A percentile compares a stretch with the other conserved stretches of the same genome.
These are phyloP conservation scores for Planococcus citri DNA, from an alignment of 1,140 invertebrate species.

Conservation along the genomic window DNA sequence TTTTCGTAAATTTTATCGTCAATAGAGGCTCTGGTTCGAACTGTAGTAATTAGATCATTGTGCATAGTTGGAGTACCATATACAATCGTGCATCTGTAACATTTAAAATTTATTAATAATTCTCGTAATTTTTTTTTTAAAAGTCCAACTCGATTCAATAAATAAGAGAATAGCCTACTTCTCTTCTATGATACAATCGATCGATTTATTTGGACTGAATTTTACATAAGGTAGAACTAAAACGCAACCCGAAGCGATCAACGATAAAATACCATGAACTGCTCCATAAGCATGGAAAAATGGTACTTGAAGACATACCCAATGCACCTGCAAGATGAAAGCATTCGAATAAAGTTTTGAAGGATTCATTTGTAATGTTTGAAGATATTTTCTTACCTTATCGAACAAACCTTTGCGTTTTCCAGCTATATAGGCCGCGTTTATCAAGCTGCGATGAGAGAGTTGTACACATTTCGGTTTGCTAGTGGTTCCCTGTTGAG, in stretches of 20 bases:
- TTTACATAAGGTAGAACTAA: constrained; percentile 52
- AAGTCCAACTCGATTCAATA: too few relatives aligned
- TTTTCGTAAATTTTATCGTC: background rate
- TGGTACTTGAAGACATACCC: constrained; percentile 67
- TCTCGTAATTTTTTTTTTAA: too few relatives aligned
- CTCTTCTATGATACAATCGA: constrained; percentile 55
- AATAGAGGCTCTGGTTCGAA: constrained; percentile 2
- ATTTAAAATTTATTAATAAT: background rate
- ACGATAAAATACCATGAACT: constrained; percentile 48
- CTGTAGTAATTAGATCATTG: constrained; percentile 52
- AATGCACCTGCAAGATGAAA: constrained; percentile 28
- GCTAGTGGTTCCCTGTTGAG: constrained; percentile 60
- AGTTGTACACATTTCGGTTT: constrained; percentile 75
- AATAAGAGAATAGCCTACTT: constrained; percentile 39
- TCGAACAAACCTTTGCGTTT: constrained; percentile 24
- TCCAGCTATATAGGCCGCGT: constrained; percentile 54
- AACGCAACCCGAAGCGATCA: constrained; percentile 50
- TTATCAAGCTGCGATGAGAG: constrained; percentile 69
- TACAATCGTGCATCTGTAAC: constrained; percentile 53
- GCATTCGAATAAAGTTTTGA: background rate
- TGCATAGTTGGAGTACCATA: constrained; percentile 96
- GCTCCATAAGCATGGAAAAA: constrained; percentile 89
- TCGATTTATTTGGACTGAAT: constrained; percentile 52
- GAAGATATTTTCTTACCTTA: constrained; percentile 24
- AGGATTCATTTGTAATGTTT: background rate